Base-by-base conservation (phyloP, 2,797 vertebrate species). In the Typhlichthys subterraneus region DNA sequence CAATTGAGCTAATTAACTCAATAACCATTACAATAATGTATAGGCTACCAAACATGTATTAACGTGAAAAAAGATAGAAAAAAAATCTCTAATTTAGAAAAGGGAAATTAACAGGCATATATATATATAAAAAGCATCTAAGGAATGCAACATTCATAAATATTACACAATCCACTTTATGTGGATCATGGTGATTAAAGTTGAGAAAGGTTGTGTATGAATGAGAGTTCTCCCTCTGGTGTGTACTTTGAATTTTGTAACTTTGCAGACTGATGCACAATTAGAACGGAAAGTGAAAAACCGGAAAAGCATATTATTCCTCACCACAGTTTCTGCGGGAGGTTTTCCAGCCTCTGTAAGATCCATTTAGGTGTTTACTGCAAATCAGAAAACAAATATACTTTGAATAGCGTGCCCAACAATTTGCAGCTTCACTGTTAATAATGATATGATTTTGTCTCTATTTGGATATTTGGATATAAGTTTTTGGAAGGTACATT, bases 401-500 rank as follows among this genome's bases (percentile, higher is more conserved):
- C 38, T 42, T 42, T 42, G 7, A 42, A 42, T 42, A 42, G 38
- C 9, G 38, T 42, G 7, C 2, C 38, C 38, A 42, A 7, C 38
- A 42, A 42, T 42, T 42, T 9, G 9, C 38, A 42, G 7, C 38
- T 42, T 42, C 38, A 42, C 6, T 42, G 38, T 42, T 42, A 7
- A 9, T 7, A 42, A 9, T 7, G 8, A 42, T 42, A 42, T 42
- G 1, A 9, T 7, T 42, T 42, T 42, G 38, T 42, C 38, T 42
- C 38, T 42, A 42, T 6, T 42, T 42, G 9, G 9, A 9, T 7
- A 42, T 42, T 17, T 17, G 17, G 17, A 23, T 42, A 9, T 2
- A 42, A 73, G 79, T 88, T 80, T 86, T 85, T 82, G 76, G 68
- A 86, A 89, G 70, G 72, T 65, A 9, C 6, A 42, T 42, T 42